phyloP scores from a whole-genome alignment of 2,888 invertebrate species.

The Acrobasis suavella region DNA sequence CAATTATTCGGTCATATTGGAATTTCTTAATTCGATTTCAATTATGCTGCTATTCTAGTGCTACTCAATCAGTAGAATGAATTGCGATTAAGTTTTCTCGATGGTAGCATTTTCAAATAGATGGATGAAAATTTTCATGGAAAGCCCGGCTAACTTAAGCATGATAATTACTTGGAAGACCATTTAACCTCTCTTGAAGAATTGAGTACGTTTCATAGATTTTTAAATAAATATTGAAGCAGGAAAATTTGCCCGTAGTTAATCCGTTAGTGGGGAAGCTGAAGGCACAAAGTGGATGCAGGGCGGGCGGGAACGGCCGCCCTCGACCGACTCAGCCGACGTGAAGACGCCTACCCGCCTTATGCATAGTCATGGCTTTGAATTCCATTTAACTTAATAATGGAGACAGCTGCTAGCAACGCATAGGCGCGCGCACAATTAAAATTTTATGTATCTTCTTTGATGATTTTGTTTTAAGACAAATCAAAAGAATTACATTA shows the following conservation, averaged over 20 bases:
- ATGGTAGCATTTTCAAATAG: background rate
- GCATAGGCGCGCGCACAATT: background rate
- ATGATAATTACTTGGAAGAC: background rate
- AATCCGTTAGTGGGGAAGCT: constrained; percentile 7
- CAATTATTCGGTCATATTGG: constrained; percentile 34
- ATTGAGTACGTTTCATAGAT: background rate
- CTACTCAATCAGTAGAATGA: background rate
- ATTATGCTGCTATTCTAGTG: constrained; percentile 12
- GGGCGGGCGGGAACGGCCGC: constrained; percentile 9
- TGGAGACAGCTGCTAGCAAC: constrained; percentile 1
- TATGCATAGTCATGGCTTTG: constrained; percentile 19
- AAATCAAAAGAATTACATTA: background rate
- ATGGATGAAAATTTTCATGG: background rate
- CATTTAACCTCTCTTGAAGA: background rate
- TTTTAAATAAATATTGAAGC: constrained; percentile 4
- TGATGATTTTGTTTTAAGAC: background rate
- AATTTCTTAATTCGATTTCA: constrained; percentile 40
- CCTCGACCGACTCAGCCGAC: background rate
- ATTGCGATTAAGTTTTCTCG: background rate
- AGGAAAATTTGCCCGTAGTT: constrained; percentile 11
- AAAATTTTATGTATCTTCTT: background rate
- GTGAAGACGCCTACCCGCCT: constrained; percentile 9
- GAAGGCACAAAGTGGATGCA: constrained; percentile 5
- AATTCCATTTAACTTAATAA: constrained; percentile 15
- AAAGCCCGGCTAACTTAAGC: background rate